phyloP scores from a whole-genome alignment of 2,797 vertebrate species.

The Cryptoblepharus egeriae region DNA sequence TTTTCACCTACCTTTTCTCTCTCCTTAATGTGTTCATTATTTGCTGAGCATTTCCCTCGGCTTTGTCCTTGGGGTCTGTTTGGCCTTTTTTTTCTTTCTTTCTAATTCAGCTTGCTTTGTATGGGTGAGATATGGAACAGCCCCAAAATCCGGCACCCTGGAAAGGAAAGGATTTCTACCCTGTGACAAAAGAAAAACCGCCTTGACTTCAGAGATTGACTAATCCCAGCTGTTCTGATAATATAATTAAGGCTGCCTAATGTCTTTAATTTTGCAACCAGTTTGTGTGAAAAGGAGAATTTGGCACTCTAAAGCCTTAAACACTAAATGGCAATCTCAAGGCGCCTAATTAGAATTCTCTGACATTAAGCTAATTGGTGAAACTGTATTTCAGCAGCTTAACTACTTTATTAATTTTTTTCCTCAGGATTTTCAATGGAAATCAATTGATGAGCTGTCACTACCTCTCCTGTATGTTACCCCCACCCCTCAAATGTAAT shows the following conservation, averaged over 20 bases:
- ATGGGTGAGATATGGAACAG: conserved; percentile 91
- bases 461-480: conserved; percentile 58
- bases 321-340: conserved; percentile 93
- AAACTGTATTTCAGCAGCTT: conserved; percentile 94
- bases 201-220: conserved; percentile 99
- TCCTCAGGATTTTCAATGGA: conserved; percentile 87
- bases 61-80: conserved; percentile 83
- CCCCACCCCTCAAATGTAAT: conserved; percentile 63
- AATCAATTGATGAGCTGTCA: conserved; percentile 83
- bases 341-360: conserved; percentile 97
- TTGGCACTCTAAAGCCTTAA: conserved; percentile 91
- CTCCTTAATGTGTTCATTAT: conserved; percentile 95
- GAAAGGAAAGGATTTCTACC: conserved; percentile 92
- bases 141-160: conserved; percentile 90
- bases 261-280: conserved; percentile 97
- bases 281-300: conserved; percentile 89
- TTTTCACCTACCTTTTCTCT: conserved; percentile 85
- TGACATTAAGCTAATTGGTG: conserved; percentile 99
- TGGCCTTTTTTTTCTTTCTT: conserved; percentile 69
- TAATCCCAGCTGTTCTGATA: conserved; percentile 99
- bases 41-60: conserved; percentile 87
- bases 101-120: conserved; percentile 93
- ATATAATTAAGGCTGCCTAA: conserved; percentile 99
- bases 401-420: conserved; percentile 98
- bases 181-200: conserved; percentile 95